A percentile compares a stretch with the other conserved stretches of the same genome.
Evolutionary conservation across 2,113 vertebrate genomes (phyloP).

Genomic region (Eptatretus burgeri): DNA sequence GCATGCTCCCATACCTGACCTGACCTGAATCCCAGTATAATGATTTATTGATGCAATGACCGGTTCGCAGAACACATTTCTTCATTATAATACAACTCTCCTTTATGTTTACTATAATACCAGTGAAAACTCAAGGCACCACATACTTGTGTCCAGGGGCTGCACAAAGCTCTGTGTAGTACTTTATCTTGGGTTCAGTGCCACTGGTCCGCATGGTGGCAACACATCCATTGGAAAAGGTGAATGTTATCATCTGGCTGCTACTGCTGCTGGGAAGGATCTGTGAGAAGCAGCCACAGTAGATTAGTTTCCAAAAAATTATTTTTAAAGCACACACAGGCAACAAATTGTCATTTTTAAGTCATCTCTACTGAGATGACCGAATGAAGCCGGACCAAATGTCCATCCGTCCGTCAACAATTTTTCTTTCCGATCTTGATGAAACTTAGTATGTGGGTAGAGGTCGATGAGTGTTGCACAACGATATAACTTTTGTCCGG

Average conservation of each 20-base stretch:
- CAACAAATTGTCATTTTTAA: too few relatives aligned
- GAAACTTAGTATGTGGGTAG: too few relatives aligned
- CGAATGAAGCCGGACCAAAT: too few relatives aligned
- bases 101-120: not conserved
- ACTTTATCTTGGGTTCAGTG: constrained; percentile 92
- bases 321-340: too few relatives aligned
- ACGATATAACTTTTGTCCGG: too few relatives aligned
- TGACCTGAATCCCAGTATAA: not conserved
- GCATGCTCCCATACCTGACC: too few relatives aligned
- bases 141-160: constrained; percentile 70
- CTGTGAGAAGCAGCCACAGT: constrained; percentile 15
- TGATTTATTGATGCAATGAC: not conserved
- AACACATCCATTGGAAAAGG: constrained; percentile 59
- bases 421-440: too few relatives aligned
- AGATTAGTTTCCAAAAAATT: too few relatives aligned
- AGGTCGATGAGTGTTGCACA: too few relatives aligned
- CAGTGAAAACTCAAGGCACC: not conserved
- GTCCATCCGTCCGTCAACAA: too few relatives aligned
- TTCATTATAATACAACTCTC: not conserved
- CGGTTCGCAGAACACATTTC: constrained; percentile 9
- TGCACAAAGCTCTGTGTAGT: constrained; percentile 66
- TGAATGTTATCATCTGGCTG: constrained; percentile 95
- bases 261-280: constrained; percentile 58
- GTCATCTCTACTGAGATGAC: too few relatives aligned
- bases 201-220: constrained; percentile 86